Conservation (phyloP, 2,113 vertebrate genomes). For the Lonchura striata region DNA sequence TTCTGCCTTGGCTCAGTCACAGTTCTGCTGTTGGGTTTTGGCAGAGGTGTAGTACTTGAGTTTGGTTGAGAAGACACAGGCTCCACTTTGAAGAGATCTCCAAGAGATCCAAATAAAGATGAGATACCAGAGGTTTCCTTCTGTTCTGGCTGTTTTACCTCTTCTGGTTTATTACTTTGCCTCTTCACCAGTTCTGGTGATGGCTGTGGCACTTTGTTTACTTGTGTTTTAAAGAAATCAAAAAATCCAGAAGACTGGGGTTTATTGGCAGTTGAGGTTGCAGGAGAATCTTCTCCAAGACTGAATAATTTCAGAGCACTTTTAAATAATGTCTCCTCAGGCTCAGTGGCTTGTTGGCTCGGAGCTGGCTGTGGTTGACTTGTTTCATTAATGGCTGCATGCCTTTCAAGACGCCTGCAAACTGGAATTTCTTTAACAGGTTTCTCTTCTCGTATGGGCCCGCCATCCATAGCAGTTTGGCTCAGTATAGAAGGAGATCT, state of each 20-base stretch:
- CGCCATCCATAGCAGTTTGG: not conserved
- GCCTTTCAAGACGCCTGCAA: not conserved
- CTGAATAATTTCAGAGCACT: constrained; percentile 68
- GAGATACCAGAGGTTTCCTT: constrained; percentile 77
- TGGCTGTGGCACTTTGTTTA: constrained; percentile 67
- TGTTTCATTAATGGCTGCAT: not conserved
- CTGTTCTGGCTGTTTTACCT: constrained; percentile 57
- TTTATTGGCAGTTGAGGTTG: constrained; percentile 66
- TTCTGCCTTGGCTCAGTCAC: not conserved
- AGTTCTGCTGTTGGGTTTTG: not conserved
- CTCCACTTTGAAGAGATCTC: constrained; percentile 82
- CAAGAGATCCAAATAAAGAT: constrained; percentile 84
- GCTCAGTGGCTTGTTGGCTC: constrained; percentile 30
- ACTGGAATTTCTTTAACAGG: not conserved
- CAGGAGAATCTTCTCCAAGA: constrained; percentile 60
- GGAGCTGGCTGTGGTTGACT: constrained; percentile 48
- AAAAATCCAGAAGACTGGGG: constrained; percentile 78
- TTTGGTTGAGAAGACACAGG: constrained; percentile 62
- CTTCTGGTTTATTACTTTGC: constrained; percentile 50
- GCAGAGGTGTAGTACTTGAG: not conserved
- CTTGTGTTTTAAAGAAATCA: constrained; percentile 84
- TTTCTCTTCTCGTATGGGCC: not conserved
- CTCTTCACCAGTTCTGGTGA: constrained; percentile 47
- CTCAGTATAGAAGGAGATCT: constrained; percentile 42
- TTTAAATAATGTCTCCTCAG: constrained; percentile 72